phyloP scores from a whole-genome alignment of 2,888 invertebrate species.

The Tetramorium bicarinatum region DNA sequence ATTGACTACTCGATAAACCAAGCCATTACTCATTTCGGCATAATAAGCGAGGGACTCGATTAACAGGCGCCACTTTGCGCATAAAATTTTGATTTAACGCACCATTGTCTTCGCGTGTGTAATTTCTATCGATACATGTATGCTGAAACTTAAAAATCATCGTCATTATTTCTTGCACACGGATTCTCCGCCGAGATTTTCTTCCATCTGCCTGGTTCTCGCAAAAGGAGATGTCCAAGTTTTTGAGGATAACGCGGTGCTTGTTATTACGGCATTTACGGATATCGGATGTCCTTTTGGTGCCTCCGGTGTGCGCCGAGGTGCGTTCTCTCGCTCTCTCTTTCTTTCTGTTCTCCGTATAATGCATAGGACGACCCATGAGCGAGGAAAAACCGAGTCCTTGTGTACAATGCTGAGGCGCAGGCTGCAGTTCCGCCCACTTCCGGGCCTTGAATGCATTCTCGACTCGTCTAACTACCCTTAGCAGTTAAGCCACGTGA shows the following conservation, averaged over 20 bases:
- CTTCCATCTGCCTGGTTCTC: conserved; percentile 53
- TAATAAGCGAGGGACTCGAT: conserved; percentile 36
- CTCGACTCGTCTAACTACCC: conserved; percentile 85
- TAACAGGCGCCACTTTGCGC: conserved; percentile 37
- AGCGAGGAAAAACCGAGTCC: conserved; percentile 79
- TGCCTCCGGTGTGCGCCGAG: conserved; percentile 69
- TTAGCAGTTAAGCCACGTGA: conserved; percentile 83
- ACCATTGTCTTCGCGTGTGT: neutral
- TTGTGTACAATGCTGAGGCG: conserved; percentile 82
- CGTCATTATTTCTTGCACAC: conserved; percentile 72
- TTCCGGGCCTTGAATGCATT: conserved; percentile 85
- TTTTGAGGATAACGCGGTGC: conserved; percentile 71
- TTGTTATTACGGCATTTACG: conserved; percentile 85
- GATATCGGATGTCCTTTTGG: conserved; percentile 86
- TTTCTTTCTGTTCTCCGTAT: conserved; percentile 68
- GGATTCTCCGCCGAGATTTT: conserved; percentile 73
- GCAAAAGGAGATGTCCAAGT: conserved; percentile 57
- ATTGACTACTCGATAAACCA: conserved; percentile 48
- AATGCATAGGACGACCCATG: conserved; percentile 69
- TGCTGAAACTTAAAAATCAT: conserved; percentile 62
- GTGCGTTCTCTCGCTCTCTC: conserved; percentile 60
- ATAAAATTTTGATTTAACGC: conserved; percentile 50
- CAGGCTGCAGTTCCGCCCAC: conserved; percentile 86
- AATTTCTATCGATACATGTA: conserved; percentile 4
- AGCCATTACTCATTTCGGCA: conserved; percentile 35